Conservation (phyloP, 2,888 invertebrate species). For the Stictocephala bisonia region DNA sequence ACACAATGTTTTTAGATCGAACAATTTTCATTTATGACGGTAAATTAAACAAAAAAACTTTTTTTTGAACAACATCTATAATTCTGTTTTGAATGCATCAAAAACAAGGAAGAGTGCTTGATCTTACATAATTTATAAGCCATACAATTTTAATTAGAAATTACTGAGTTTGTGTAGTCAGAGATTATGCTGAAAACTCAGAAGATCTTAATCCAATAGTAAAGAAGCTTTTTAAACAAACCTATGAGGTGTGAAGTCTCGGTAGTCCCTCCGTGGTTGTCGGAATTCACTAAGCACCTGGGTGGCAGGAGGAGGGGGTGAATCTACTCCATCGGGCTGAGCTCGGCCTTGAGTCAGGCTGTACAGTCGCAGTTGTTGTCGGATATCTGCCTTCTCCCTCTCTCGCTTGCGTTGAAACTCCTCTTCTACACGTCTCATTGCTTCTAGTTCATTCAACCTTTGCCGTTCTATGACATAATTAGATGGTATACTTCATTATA, state of each 20-base stretch:
- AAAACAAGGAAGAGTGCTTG: no score
- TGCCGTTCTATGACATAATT: slow-evolving; percentile 74
- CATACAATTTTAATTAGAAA: not conserved
- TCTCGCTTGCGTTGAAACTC: slow-evolving; percentile 88
- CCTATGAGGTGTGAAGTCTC: slow-evolving; percentile 65
- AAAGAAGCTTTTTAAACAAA: slow-evolving; percentile 40
- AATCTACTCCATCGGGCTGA: slow-evolving; percentile 79
- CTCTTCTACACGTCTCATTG: slow-evolving; percentile 86
- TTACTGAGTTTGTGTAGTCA: not conserved
- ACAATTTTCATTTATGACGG: no score
- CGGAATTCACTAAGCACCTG: slow-evolving; percentile 70
- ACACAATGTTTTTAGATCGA: no score
- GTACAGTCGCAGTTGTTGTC: slow-evolving; percentile 79
- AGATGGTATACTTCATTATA: no score
- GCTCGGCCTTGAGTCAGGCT: slow-evolving; percentile 74
- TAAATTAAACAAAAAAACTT: no score
- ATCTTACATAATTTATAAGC: no score
- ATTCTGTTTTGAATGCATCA: no score
- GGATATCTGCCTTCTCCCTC: slow-evolving; percentile 68
- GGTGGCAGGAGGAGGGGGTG: slow-evolving; percentile 69
- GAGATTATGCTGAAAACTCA: not conserved
- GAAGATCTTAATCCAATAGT: not conserved
- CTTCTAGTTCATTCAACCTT: slow-evolving; percentile 80
- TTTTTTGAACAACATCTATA: no score
- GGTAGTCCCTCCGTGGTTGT: slow-evolving; percentile 68